Percentiles rank a stretch among this genome's conserved stretches.
Evolutionary conservation across 2,113 vertebrate species (phyloP).

Genomic region (Oncorhynchus keta): DNA sequence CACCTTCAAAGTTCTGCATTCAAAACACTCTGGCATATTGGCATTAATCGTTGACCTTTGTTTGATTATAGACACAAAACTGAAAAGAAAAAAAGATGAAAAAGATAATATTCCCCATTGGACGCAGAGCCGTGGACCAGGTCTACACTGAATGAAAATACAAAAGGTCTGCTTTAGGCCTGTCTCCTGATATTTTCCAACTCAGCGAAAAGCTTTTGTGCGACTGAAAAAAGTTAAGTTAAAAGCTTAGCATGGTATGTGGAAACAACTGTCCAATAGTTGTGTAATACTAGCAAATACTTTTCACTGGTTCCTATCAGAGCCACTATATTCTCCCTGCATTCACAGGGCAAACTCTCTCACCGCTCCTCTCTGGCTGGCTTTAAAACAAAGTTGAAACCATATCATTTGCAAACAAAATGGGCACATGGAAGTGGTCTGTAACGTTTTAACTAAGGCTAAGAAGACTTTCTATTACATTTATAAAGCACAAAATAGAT

Average conservation of each 20-base stretch:
- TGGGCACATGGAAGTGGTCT: not conserved
- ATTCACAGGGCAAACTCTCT: slow-evolving; percentile 20
- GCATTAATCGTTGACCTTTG: slow-evolving; percentile 10
- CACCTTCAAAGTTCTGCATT: not conserved
- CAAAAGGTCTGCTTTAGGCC: slow-evolving; percentile 74
- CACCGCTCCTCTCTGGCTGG: not conserved
- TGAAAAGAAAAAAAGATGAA: slow-evolving; percentile 17
- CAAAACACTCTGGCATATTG: slow-evolving; percentile 6
- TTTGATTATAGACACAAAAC: slow-evolving; percentile 24
- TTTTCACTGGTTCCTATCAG: slow-evolving; percentile 31
- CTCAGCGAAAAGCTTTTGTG: slow-evolving; percentile 78
- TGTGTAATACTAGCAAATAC: slow-evolving; percentile 64
- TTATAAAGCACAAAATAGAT: too few relatives aligned
- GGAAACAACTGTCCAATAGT: slow-evolving; percentile 74
- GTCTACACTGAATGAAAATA: slow-evolving; percentile 70
- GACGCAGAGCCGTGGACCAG: slow-evolving; percentile 48
- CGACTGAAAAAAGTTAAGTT: slow-evolving; percentile 70
- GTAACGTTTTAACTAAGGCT: not conserved
- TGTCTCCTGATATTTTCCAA: slow-evolving; percentile 79
- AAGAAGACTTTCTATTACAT: too few relatives aligned
- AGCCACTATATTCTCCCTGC: slow-evolving; percentile 10
- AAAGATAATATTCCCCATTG: slow-evolving; percentile 70
- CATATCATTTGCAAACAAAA: slow-evolving; percentile 10
- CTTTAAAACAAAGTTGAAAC: not conserved
- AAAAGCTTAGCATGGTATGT: slow-evolving; percentile 73